These are phyloP conservation scores for Catharus fuscescens DNA, from an alignment of 2,113 vertebrate species.

Conservation along the genomic window DNA sequence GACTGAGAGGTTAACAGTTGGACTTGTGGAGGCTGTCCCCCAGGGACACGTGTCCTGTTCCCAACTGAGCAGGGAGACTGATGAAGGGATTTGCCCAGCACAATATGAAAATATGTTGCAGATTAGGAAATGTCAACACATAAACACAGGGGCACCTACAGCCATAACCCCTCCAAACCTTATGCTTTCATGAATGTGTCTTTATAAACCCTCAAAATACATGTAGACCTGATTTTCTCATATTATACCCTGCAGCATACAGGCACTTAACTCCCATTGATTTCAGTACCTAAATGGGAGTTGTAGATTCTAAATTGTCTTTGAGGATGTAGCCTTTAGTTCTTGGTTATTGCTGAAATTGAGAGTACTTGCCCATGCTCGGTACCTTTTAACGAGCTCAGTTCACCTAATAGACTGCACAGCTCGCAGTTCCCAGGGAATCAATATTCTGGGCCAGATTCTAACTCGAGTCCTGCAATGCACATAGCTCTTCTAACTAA, in stretches of 20 bases:
- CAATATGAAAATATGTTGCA: not conserved
- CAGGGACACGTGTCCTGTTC: not conserved
- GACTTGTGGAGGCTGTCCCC: not conserved
- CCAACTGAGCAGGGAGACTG: not conserved
- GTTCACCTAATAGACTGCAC: constrained; percentile 48
- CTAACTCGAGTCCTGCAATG: not conserved
- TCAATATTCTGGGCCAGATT: constrained; percentile 53
- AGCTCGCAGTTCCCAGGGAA: not conserved
- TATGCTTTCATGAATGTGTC: not conserved
- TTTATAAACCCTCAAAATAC: constrained; percentile 37
- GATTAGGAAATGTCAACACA: not conserved
- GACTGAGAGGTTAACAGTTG: not conserved
- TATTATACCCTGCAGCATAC: constrained; percentile 23
- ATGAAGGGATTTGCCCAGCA: not conserved
- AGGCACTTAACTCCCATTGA: constrained; percentile 54
- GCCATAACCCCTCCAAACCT: not conserved
- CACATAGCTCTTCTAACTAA: not conserved
- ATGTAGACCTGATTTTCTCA: constrained; percentile 22
- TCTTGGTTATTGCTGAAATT: constrained; percentile 46
- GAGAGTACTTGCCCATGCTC: constrained; percentile 10
- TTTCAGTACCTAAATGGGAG: constrained; percentile 49
- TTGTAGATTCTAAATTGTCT: constrained; percentile 53
- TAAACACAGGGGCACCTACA: not conserved
- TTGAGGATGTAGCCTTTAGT: constrained; percentile 55
- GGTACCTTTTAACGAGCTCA: constrained; percentile 52